These are phyloP conservation scores for Idaea dimidiata DNA, from an alignment of 2,888 invertebrate species.

Conservation along the genomic window DNA sequence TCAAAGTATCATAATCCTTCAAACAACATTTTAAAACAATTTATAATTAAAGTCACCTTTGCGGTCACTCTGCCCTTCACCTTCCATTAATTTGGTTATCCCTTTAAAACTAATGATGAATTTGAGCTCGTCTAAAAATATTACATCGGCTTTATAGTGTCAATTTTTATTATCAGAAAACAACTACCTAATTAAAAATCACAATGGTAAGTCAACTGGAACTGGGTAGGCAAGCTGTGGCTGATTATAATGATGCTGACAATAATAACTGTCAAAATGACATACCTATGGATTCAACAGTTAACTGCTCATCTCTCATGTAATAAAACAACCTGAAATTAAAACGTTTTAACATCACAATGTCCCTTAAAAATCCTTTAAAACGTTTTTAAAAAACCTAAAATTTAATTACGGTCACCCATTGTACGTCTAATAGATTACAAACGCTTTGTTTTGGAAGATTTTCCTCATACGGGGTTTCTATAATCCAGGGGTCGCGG, in stretches of 20 bases:
- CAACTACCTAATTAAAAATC: too few species aligned
- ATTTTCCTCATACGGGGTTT: slow-evolving; percentile 44
- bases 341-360: not conserved
- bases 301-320: not conserved
- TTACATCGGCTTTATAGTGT: not conserved
- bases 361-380: not conserved
- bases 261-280: not conserved
- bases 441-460: slow-evolving; percentile 53
- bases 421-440: slow-evolving; percentile 41
- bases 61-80: not conserved
- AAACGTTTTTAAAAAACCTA: slow-evolving; percentile 11
- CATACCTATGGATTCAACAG: not conserved
- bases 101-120: not conserved
- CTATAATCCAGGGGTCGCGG: slow-evolving; percentile 38
- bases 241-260: too few species aligned
- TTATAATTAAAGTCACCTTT: not conserved
- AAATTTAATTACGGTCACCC: slow-evolving; percentile 44
- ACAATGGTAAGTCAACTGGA: too few species aligned
- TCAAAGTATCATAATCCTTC: not conserved
- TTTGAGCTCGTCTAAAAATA: not conserved
- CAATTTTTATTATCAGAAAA: not conserved
- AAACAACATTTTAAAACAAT: not conserved
- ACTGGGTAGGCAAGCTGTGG: too few species aligned
- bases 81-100: not conserved
- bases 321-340: not conserved